Base-by-base conservation (phyloP, 2,797 vertebrate genomes). In the Crenichthys baileyi region DNA sequence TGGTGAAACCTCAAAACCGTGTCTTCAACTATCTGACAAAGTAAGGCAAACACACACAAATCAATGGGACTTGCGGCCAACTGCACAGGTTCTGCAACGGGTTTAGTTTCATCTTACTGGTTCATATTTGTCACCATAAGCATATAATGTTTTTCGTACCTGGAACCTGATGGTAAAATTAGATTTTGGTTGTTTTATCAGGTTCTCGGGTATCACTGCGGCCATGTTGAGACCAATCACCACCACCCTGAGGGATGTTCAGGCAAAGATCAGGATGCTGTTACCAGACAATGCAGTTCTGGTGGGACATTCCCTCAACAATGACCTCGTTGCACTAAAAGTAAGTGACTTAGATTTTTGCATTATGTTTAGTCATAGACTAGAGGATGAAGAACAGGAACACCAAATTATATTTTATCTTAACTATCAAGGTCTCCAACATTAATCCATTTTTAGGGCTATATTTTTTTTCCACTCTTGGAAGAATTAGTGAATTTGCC, bases 271-370 rank as follows among this genome's bases (percentile, higher is more conserved):
- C 36, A 94, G 87, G 90, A 68, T 82, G 6, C 72, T 97, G 83
- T 93, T 99, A 86, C 97, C 97, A 2, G 76, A 18, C 0, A 92
- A 98, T 18, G 97, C 96, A 0, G 95, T 98, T 5, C 93, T 99
- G 87, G 97, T 98, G 48, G 98, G 97, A 12, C 97, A 99, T 84
- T 97, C 96, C 0, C 85, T 99, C 8, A 92, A 97, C 61, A 86
- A 90, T 18, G 97, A 98, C 90, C 97, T 99, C 24, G 76, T 58
- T 13, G 96, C 96, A 74, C 89, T 99, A 75, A 94, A 97, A 85
- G 97, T 98, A 83, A 92, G 96, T 91, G 22, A 61, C 39, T 3
- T 9, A 13, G 53, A 70, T 46, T 46, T 22, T 26, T 44, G 24
- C 5, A 44, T 70, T 12, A 5, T 26, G 41, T n/a, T 70, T 41